These are phyloP conservation scores for Zaprionus tsacasi DNA, from an alignment of 1,140 invertebrate species.

Conservation along the genomic window DNA sequence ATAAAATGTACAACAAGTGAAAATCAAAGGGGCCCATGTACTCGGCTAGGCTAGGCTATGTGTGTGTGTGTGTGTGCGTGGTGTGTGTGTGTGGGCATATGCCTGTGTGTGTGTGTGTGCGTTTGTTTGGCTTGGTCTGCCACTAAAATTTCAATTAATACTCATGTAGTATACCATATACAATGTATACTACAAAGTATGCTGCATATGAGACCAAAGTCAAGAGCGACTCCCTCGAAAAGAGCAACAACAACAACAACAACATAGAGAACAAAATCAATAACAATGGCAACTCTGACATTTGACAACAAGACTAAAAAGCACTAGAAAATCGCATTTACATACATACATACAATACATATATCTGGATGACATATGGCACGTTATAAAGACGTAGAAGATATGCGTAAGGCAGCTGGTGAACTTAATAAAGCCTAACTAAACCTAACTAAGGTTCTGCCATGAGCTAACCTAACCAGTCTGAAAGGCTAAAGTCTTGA, in stretches of 20 bases:
- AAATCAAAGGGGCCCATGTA: slow-evolving; percentile 6
- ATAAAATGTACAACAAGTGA: slow-evolving; percentile 40
- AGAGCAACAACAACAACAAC: slow-evolving; percentile 16
- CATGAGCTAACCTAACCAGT: no score
- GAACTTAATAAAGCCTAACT: neutral
- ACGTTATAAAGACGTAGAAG: neutral
- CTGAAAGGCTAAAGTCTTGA: no score
- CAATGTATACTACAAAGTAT: neutral
- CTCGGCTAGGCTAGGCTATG: neutral
- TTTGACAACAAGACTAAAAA: slow-evolving; percentile 24
- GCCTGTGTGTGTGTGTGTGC: slow-evolving; percentile 10
- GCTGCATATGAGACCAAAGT: slow-evolving; percentile 7
- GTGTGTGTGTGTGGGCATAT: neutral
- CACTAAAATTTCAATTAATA: slow-evolving; percentile 69
- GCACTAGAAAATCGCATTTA: neutral
- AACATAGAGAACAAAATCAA: slow-evolving; percentile 5
- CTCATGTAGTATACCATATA: neutral
- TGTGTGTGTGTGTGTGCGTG: neutral
- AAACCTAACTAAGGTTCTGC: no score
- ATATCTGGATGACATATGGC: neutral
- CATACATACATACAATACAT: no score
- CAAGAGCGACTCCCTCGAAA: slow-evolving; percentile 8
- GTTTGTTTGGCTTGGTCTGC: slow-evolving; percentile 35
- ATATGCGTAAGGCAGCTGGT: no score
- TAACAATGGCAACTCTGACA: slow-evolving; percentile 21